phyloP scores from a whole-genome alignment of 1,140 invertebrate genomes.

The Parapsyche elsis region DNA sequence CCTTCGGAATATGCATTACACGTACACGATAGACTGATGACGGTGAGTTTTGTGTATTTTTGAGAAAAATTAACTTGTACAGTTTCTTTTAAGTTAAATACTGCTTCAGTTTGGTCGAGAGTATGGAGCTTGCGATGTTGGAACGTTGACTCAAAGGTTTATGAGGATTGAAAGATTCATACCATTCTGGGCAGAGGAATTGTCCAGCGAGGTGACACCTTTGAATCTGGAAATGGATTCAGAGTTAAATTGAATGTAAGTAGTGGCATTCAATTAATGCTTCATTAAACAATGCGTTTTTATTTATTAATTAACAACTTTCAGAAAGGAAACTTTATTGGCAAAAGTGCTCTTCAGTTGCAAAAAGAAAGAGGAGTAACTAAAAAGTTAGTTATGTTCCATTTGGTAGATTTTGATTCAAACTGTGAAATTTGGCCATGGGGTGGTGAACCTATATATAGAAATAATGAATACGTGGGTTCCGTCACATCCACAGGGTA shows the following conservation, averaged over 20 bases:
- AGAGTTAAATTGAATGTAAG: constrained; percentile 75
- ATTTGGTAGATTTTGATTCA: constrained; percentile 78
- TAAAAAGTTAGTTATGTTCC: constrained; percentile 77
- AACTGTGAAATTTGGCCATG: constrained; percentile 83
- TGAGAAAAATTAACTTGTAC: neutral
- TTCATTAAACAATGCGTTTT: no score
- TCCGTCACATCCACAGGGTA: constrained; percentile 82
- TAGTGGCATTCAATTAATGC: constrained; percentile 43
- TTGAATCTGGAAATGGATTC: constrained; percentile 80
- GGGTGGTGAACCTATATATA: constrained; percentile 84
- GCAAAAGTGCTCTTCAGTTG: constrained; percentile 75
- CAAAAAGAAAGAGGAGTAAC: constrained; percentile 78
- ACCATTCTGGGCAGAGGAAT: constrained; percentile 76
- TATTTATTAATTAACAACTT: constrained; percentile 48
- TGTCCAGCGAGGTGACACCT: constrained; percentile 81
- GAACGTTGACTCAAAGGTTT: constrained; percentile 79
- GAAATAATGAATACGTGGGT: constrained; percentile 77
- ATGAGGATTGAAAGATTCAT: constrained; percentile 75
- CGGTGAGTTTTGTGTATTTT: constrained; percentile 58
- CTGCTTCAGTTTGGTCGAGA: constrained; percentile 65
- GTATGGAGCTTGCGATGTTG: constrained; percentile 80
- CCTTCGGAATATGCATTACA: constrained; percentile 84
- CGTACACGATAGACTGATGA: constrained; percentile 80
- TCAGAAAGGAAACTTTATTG: constrained; percentile 78
- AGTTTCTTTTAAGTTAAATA: constrained; percentile 16